A percentile compares a stretch with the other conserved stretches of the same genome.
phyloP scores from a whole-genome alignment of 2,797 vertebrate species.

The Rhinatrema bivittatum region DNA sequence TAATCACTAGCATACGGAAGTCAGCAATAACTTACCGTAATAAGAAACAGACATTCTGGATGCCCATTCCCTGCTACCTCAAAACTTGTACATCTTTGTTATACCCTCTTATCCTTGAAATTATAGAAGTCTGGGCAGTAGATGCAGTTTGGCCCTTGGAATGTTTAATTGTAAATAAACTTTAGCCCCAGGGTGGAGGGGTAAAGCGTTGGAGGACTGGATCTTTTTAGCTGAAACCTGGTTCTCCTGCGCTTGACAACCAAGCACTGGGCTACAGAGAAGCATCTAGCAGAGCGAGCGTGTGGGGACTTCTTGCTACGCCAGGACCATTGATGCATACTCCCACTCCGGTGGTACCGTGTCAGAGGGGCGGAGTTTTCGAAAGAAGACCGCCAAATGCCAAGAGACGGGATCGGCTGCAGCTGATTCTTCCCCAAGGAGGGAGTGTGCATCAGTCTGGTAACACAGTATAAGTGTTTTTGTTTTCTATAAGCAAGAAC shows the following conservation, averaged over 20 bases:
- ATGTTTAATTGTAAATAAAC: constrained; percentile 58
- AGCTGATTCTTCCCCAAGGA: constrained; percentile 73
- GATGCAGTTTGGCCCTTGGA: constrained; percentile 70
- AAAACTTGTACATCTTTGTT: too few relatives aligned
- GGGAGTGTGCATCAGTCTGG: constrained; percentile 82
- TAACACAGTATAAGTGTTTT: constrained; percentile 73
- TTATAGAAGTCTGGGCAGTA: constrained; percentile 69
- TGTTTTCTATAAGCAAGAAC: constrained; percentile 58
- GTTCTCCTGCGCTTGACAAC: constrained; percentile 68
- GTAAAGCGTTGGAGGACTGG: constrained; percentile 73
- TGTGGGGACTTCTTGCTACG: constrained; percentile 75
- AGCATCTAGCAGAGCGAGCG: constrained; percentile 71
- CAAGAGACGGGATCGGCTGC: constrained; percentile 77
- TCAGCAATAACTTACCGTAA: constrained; percentile 91
- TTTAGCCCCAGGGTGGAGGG: too few relatives aligned
- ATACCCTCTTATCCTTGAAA: constrained; percentile 48
- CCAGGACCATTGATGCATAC: constrained; percentile 78
- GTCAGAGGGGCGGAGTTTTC: constrained; percentile 73
- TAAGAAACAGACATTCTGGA: constrained; percentile 89
- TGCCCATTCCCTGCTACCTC: constrained; percentile 36
- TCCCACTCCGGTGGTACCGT: constrained; percentile 78
- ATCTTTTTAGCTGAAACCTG: constrained; percentile 67
- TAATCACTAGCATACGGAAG: too few relatives aligned
- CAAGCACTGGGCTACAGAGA: constrained; percentile 72
- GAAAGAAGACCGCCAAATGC: constrained; percentile 75